Conservation (phyloP, 2,888 invertebrate species). For the Cephus pulcher region DNA sequence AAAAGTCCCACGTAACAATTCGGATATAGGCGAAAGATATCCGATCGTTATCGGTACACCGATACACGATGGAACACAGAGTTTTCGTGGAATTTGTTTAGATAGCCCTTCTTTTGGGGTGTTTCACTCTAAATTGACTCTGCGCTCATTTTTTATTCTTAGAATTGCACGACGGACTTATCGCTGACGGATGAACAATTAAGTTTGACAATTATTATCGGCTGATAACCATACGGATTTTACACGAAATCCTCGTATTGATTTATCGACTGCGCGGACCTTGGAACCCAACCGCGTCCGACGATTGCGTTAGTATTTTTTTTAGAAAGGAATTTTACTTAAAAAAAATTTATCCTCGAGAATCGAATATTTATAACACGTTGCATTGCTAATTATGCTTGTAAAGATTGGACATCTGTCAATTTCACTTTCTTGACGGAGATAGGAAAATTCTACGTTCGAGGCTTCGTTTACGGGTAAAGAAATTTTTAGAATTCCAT, state of each 20-base stretch:
- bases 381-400: background rate
- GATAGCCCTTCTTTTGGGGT: background rate
- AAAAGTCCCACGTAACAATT: background rate
- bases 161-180: background rate
- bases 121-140: background rate
- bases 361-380: background rate
- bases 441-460: background rate
- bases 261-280: background rate
- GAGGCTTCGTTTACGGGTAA: background rate
- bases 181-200: background rate
- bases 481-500: background rate
- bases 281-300: background rate
- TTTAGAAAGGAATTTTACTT: background rate
- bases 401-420: background rate
- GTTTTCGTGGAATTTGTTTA: background rate
- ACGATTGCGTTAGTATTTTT: background rate
- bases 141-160: background rate
- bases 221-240: background rate
- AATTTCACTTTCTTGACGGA: background rate
- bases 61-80: background rate
- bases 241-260: background rate
- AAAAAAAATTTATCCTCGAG: background rate
- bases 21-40: background rate
- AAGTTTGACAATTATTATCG: background rate
- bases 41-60: background rate